Conservation (phyloP, 2,113 vertebrate species). For the Colaptes auratus region DNA sequence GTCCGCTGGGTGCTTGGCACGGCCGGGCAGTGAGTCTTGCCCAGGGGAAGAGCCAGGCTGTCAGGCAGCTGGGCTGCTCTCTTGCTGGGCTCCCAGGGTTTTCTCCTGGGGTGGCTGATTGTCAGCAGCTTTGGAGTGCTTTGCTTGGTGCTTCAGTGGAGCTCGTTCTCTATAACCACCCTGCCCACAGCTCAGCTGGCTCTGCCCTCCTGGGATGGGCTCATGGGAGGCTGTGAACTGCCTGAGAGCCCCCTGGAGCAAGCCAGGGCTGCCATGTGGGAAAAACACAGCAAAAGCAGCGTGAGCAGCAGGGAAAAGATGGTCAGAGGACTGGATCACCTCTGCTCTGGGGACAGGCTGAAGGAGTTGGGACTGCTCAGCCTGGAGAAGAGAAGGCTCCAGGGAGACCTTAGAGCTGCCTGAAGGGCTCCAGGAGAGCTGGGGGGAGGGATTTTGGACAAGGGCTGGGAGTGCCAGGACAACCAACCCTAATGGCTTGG, state of each 20-base stretch:
- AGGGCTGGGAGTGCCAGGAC: too few species aligned
- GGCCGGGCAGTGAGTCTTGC: background rate
- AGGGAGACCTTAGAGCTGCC: too few species aligned
- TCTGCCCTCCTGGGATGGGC: background rate
- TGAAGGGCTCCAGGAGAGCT: too few species aligned
- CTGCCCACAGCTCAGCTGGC: background rate
- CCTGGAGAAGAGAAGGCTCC: too few species aligned
- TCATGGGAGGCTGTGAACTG: accelerated
- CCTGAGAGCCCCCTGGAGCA: background rate
- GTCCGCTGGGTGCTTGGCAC: background rate
- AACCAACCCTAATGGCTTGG: too few species aligned
- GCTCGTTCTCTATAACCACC: background rate
- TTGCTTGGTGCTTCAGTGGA: background rate
- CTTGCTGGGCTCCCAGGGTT: background rate
- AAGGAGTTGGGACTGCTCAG: too few species aligned
- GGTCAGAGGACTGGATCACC: too few species aligned
- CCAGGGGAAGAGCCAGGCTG: background rate
- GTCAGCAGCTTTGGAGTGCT: accelerated
- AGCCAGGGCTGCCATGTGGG: accelerated
- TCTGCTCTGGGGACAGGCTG: too few species aligned
- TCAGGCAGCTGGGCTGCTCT: background rate
- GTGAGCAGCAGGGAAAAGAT: too few species aligned
- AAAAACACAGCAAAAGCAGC: too few species aligned
- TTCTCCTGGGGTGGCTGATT: background rate
- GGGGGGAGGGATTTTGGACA: too few species aligned